Evolutionary conservation across 2,113 vertebrate genomes (phyloP).

Genomic region (Ictalurus furcatus): DNA sequence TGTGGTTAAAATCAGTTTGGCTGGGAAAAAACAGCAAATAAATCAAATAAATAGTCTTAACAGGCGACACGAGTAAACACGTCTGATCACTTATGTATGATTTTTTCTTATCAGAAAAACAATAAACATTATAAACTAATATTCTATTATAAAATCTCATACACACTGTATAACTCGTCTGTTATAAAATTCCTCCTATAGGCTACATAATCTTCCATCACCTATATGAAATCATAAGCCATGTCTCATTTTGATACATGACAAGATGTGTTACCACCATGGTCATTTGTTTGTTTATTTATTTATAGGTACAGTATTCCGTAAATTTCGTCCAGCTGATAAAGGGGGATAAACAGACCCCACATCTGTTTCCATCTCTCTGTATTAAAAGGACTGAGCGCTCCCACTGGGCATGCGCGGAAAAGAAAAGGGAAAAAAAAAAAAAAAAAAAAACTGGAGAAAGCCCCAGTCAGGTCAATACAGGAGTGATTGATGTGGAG

Average conservation of each 20-base stretch:
- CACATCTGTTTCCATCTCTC: conserved; percentile 66
- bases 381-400: conserved; percentile 65
- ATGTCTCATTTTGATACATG: neutral
- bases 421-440: conserved; percentile 13
- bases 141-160: neutral
- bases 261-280: neutral
- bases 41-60: neutral
- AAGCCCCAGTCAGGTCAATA: conserved; percentile 76
- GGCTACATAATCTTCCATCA: neutral
- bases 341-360: neutral
- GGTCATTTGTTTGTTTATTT: neutral
- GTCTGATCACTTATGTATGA: neutral
- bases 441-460: conserved; percentile 18
- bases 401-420: conserved; percentile 67
- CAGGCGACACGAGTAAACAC: neutral
- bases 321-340: neutral
- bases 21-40: neutral
- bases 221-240: neutral
- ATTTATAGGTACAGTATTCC: neutral
- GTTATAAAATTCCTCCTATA: neutral
- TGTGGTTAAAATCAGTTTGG: neutral
- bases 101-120: neutral
- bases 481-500: conserved; percentile 79
- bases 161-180: neutral
- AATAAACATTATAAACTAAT: neutral